Evolutionary conservation across 2,113 vertebrate genomes (phyloP), one percentile per base, ranked within the genome.

Genomic region (Bos indicus): DNA sequence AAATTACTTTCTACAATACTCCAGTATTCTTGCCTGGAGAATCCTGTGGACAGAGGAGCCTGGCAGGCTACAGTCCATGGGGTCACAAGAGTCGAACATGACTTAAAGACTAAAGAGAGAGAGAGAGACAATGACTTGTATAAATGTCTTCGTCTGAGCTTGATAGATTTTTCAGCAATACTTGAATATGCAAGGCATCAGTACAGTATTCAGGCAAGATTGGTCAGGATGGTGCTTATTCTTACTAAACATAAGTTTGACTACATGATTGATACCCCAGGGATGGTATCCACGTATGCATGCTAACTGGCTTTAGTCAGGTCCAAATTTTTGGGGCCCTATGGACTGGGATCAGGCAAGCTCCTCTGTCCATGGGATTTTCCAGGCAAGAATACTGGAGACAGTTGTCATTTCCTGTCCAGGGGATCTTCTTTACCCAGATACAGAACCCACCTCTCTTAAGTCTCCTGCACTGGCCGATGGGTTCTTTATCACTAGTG

Each of bases 191-290:
- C 3, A 17, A n/a, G 6, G 0, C 9, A 43, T 10, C 14, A 30
- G 64, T 77, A 62, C 1, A 88, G 19, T 78, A 94, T 46, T 92
- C 8, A 80, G 9, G 4, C 2, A 46, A 64, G 9, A 10, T 26
- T 33, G 1, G 1, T 11, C 3, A 57, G 1, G 36, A 57, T 19
- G 6, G 0, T 2, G 67, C 11, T 64, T 62, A 5, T 19, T 67
- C n/a, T 89, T 81, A 28, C 5, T 84, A 26, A 17, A 87, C 43
- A 3, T 81, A 71, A 51, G 30, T 16, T 4, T 11, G 51, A 25
- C 10, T 51, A 21, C 43, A 9, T 17, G 85, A 60, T 2, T 57
- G 19, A 30, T 21, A 13, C 3, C 33, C 46, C 13, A 64, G 14
- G 7, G 14, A 4, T 43, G 11, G 6, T 74, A 7, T 62, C 23